Percentiles rank a stretch among this genome's conserved stretches.
Evolutionary conservation across 2,797 vertebrate genomes (phyloP).

Genomic region (Catharus ustulatus): DNA sequence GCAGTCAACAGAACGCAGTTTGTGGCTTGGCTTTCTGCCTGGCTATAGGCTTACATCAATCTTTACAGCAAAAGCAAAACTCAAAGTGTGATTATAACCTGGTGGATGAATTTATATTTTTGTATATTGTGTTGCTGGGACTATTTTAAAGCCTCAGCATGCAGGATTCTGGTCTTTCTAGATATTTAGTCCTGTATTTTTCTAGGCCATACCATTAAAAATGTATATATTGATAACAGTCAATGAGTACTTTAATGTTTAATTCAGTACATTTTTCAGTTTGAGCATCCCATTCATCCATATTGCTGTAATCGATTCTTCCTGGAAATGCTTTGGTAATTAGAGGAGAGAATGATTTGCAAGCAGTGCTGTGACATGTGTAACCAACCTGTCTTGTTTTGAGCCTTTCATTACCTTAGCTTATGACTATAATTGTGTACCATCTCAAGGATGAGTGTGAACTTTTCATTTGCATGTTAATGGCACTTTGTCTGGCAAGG

Average conservation of each 20-base stretch:
- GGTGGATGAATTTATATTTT: neutral
- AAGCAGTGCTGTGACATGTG: neutral
- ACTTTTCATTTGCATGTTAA: slow-evolving; percentile 32
- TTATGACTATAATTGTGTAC: slow-evolving; percentile 11
- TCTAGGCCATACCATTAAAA: neutral
- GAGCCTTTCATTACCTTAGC: neutral
- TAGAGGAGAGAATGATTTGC: slow-evolving; percentile 14
- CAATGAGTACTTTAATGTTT: neutral
- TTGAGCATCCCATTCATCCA: slow-evolving; percentile 16
- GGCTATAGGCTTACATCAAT: neutral
- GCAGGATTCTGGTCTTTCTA: neutral
- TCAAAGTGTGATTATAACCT: neutral
- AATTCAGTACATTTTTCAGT: neutral
- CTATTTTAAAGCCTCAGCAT: neutral
- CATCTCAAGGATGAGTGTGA: neutral
- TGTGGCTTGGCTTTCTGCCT: slow-evolving; percentile 14
- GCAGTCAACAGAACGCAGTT: neutral
- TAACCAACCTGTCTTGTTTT: slow-evolving; percentile 9
- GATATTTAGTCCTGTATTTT: neutral
- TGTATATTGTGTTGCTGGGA: neutral
- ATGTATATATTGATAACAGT: neutral
- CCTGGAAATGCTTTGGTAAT: neutral
- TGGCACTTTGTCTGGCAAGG: neutral
- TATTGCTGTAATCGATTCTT: neutral
- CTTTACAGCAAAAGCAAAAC: neutral